Evolutionary conservation across 2,113 vertebrate species (phyloP), one percentile per base, ranked within the genome.

Genomic region (Mohoua ochrocephala): DNA sequence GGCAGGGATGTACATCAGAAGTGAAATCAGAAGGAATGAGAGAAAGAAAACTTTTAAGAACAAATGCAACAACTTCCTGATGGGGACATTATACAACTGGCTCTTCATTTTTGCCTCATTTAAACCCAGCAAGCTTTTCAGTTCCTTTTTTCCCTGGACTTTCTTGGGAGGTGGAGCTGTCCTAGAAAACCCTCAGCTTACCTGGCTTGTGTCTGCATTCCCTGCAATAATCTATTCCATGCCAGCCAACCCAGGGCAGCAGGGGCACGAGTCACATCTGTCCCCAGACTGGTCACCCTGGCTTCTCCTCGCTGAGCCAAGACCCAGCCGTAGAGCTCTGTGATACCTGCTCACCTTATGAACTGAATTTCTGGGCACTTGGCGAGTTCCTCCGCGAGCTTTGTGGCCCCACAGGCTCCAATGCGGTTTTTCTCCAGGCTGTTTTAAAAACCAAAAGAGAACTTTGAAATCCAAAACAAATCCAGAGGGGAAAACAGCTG

Each of bases 361-460:
- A 98, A 61, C 81, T 98, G 97, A 47, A 99, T 93, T 52, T 95
- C 96, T 2, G 97, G 96, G 71, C 97, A 98, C 37, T 70, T 97
- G 54, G 92, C 90, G 16, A 99, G 93, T 21, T 98, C 97, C 74
- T 94, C 91, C 1, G 96, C 96, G 13, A 99, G 91, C 6, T 95
- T 96, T n/a, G 91, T 92, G 22, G 97, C 98, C 86, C 99, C 99
- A 9, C 2, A 2, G 24, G 74, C 91, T 47, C 95, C 98, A 79
- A 99, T 98, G 42, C 1, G 53, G 93, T 99, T 99, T 28, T 97
- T 98, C 96, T 99, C 99, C 97, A 99, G 96, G 90, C 99, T 99
- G 96, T 78, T 60, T 73, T 19, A 45, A 50, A 20, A 82, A 30
- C 3, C 15, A 5, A 84, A 41, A 39, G 47, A 67, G 30, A 69